These are phyloP conservation scores for Hirundichthys speculiger DNA, from an alignment of 2,113 vertebrate species.

Conservation along the genomic window DNA sequence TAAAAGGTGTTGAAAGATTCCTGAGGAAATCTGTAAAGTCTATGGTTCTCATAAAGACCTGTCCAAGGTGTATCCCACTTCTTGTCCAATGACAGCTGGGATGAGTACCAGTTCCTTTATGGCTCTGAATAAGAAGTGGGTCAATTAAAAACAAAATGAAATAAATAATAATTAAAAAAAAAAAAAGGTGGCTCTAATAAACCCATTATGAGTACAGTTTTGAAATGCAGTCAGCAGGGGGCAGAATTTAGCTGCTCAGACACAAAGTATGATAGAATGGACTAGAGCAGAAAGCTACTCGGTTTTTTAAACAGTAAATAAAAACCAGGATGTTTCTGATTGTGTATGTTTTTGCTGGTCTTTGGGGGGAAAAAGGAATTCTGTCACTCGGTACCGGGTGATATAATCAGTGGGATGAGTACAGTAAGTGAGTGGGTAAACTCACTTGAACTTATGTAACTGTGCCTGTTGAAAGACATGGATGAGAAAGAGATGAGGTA, in stretches of 20 bases:
- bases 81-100: no score
- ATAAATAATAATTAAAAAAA: not conserved
- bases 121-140: no score
- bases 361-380: not conserved
- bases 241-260: conserved; percentile 25
- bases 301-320: not conserved
- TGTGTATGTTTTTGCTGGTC: conserved; percentile 11
- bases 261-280: not conserved
- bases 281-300: not conserved
- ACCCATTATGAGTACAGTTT: conserved; percentile 1
- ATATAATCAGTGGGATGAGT: not conserved
- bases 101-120: no score
- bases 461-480: not conserved
- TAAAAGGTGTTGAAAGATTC: no score
- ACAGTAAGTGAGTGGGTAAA: conserved; percentile 18
- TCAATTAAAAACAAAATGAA: no score
- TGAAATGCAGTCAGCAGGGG: conserved; percentile 35
- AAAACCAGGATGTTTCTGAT: not conserved
- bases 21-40: no score
- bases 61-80: no score
- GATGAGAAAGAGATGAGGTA: not conserved
- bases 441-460: conserved; percentile 15
- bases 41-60: no score
- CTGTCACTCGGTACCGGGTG: not conserved
- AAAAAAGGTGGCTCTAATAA: no score